Evolutionary conservation across 92 coral and sea anemone species (phyloP).

Genomic region (Paragorgia papillata): DNA sequence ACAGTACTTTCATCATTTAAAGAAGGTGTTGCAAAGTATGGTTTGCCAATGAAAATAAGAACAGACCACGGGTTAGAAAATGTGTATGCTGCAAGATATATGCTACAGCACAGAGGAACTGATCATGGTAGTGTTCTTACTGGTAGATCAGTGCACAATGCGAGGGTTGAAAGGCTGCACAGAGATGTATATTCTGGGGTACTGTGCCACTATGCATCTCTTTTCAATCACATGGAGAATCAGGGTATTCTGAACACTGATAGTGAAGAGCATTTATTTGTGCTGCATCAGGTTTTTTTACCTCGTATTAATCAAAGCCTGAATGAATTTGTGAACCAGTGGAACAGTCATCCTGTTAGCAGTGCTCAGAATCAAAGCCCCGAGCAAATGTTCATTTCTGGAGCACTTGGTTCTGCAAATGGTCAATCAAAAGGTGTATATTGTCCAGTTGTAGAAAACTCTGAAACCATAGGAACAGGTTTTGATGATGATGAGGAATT

Average conservation of each 20-base stretch:
- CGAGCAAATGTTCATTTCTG: too few relatives aligned
- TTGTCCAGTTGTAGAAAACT: too few relatives aligned
- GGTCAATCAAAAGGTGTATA: too few relatives aligned
- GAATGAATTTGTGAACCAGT: background rate
- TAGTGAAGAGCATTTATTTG: background rate
- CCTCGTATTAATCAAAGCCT: slow-evolving; percentile 12
- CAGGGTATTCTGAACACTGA: slow-evolving; percentile 13
- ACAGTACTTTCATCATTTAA: slow-evolving; percentile 13
- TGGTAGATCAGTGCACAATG: slow-evolving; percentile 32
- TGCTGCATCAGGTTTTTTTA: slow-evolving; percentile 3
- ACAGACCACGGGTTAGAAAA: slow-evolving; percentile 36
- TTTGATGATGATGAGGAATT: too few relatives aligned
- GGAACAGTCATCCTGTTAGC: slow-evolving; percentile 19
- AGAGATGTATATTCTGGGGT: slow-evolving; percentile 27
- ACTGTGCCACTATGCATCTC: background rate
- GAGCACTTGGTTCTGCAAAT: too few relatives aligned
- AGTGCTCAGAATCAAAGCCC: too few relatives aligned
- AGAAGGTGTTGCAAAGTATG: background rate
- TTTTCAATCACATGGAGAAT: slow-evolving; percentile 41
- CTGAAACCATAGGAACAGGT: too few relatives aligned
- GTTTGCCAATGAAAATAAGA: slow-evolving; percentile 21
- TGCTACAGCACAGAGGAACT: slow-evolving; percentile 16
- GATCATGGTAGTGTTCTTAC: slow-evolving; percentile 16
- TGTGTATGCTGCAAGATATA: slow-evolving; percentile 3
- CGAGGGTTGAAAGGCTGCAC: background rate